Conservation (phyloP, 2,113 vertebrate species). For the Trematomus loennbergii region DNA sequence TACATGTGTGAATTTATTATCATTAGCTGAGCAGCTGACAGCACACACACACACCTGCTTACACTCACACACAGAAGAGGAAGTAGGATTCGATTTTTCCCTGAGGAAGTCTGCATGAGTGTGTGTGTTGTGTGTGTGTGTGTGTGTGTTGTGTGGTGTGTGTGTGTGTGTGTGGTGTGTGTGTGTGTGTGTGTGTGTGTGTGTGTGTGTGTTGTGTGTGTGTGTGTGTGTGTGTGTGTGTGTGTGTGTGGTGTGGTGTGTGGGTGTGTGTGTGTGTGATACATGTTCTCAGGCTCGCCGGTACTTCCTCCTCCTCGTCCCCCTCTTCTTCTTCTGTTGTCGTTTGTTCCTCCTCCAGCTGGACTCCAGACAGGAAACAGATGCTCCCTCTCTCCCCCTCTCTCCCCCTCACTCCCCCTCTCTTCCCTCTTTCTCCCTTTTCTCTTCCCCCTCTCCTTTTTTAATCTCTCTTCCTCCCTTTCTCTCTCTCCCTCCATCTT, state of each 20-base stretch:
- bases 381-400: slow-evolving; percentile 66
- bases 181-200: slow-evolving; percentile 35
- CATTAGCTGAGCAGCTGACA: background rate
- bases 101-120: slow-evolving; percentile 58
- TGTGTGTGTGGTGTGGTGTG: no score
- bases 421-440: no score
- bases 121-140: slow-evolving; percentile 40
- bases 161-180: slow-evolving; percentile 35
- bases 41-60: background rate
- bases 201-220: slow-evolving; percentile 38
- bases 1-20: background rate
- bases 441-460: slow-evolving; percentile 39
- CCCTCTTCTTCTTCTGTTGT: slow-evolving; percentile 66
- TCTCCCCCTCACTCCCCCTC: no score
- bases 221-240: slow-evolving; percentile 56
- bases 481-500: slow-evolving; percentile 25
- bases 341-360: slow-evolving; percentile 82
- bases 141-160: no score
- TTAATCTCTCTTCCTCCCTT: slow-evolving; percentile 41
- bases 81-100: slow-evolving; percentile 62
- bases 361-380: slow-evolving; percentile 80
- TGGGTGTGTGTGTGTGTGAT: slow-evolving; percentile 48
- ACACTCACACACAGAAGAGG: slow-evolving; percentile 38
- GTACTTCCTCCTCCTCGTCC: slow-evolving; percentile 60
- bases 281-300: slow-evolving; percentile 69